Base-by-base conservation (phyloP, 2,888 invertebrate genomes). In the Choristoneura rosaceana region DNA sequence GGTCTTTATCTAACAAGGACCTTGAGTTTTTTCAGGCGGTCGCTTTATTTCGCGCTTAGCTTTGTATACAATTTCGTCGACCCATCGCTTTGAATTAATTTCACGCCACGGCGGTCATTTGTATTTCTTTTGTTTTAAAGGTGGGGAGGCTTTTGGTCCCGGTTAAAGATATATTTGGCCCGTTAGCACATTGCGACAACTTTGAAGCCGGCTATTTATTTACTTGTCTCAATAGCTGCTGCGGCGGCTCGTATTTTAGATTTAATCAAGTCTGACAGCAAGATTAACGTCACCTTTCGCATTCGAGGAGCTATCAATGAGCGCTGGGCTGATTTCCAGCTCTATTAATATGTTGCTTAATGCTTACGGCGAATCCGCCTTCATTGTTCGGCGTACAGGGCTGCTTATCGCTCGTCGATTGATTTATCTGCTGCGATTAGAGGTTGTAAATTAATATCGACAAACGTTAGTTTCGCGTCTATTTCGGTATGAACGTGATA, bases 81-180 rank as follows among this genome's bases (percentile, higher is more conserved):
- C 84, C 87, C 89, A 88, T 90, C 88, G 89, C 88, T 89, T 89
- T 90, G 89, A 90, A 91, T 91, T 90, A 90, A 90, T 91, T 90
- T 90, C 87, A 89, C 86, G 87, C 84, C 89, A 84, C 82, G 84
- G 83, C 82, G 85, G 87, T 87, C 89, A 88, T 90, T 90, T 90
- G 88, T 89, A 87, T 90, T 89, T 90, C 90, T 90, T 89, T 91
- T 91, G 90, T 91, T 90, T 89, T 79, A 79, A 85, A 85, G 86
- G 87, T 87, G 85, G 85, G 84, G 81, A 79, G 84, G 85, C 85
- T 83, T 85, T 86, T 82, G 84, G 86, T 85, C 81, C 82, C 84
- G 82, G 87, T 88, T 86, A 84, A 85, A 89, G 88, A 90, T 90
- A 90, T 90, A 91, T 90, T 89, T 86, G 84, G 81, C 83, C 88